These are phyloP conservation scores for Plectrocnemia conspersa DNA, from an alignment of 1,140 invertebrate species.

Conservation along the genomic window DNA sequence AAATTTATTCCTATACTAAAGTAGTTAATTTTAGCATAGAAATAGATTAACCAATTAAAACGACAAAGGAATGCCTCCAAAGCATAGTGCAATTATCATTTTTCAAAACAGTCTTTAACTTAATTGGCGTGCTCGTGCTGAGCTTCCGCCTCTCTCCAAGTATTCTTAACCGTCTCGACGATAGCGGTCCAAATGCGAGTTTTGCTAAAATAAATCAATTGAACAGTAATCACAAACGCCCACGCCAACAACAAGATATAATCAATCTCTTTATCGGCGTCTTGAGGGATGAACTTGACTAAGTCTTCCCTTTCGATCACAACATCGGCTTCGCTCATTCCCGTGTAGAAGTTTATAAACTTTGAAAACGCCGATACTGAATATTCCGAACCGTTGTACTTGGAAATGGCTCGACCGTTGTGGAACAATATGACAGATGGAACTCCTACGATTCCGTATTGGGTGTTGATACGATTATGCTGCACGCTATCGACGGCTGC, in stretches of 20 bases:
- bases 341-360: constrained; percentile 79
- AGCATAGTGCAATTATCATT: neutral
- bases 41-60: too few relatives aligned
- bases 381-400: constrained; percentile 82
- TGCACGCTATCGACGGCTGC: constrained; percentile 86
- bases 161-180: constrained; percentile 78
- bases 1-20: too few relatives aligned
- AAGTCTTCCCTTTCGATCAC: constrained; percentile 74
- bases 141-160: constrained; percentile 86
- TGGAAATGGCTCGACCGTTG: constrained; percentile 80
- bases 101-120: constrained; percentile 18
- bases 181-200: constrained; percentile 75
- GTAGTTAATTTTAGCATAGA: too few relatives aligned
- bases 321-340: constrained; percentile 56
- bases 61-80: neutral
- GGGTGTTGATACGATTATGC: constrained; percentile 81
- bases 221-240: constrained; percentile 77
- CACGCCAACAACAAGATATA: constrained; percentile 79
- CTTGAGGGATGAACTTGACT: constrained; percentile 70
- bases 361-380: constrained; percentile 72
- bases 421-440: constrained; percentile 91
- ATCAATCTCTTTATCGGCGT: constrained; percentile 69
- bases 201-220: constrained; percentile 70
- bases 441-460: constrained; percentile 90
- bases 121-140: constrained; percentile 79